phyloP scores from a whole-genome alignment of 1,140 invertebrate species.

The Episyrphus balteatus region DNA sequence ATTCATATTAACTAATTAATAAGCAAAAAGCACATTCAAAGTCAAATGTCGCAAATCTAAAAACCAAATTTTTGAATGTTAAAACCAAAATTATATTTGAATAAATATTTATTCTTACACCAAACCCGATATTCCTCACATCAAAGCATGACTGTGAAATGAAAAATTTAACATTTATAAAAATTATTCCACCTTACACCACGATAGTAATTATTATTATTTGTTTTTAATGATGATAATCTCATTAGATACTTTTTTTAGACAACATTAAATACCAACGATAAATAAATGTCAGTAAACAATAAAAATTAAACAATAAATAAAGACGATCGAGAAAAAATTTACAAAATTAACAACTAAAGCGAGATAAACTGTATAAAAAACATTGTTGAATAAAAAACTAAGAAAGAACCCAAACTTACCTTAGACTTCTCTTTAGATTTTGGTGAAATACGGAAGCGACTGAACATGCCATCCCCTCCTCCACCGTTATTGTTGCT shows the following conservation, averaged over 20 bases:
- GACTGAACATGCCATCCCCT: constrained; percentile 42
- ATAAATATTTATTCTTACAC: constrained; percentile 37
- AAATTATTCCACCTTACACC: not conserved
- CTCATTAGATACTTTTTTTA: no score
- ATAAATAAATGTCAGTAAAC: not conserved
- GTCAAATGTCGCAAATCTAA: not conserved
- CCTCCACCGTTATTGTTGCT: constrained; percentile 6
- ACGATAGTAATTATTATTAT: no score
- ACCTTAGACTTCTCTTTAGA: constrained; percentile 60
- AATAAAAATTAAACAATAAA: not conserved
- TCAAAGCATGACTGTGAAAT: constrained; percentile 41
- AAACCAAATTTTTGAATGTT: constrained; percentile 11
- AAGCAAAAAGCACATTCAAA: no score
- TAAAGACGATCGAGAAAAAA: not conserved
- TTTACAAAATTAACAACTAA: no score
- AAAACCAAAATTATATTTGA: constrained; percentile 16
- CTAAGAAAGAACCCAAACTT: no score
- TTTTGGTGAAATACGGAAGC: constrained; percentile 51
- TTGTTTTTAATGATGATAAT: no score
- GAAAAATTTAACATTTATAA: not conserved
- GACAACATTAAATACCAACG: not conserved
- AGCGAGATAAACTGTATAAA: no score
- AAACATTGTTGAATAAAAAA: no score
- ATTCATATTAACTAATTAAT: no score
- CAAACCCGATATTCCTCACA: constrained; percentile 38